Evolutionary conservation across 2,888 invertebrate species (phyloP).

Genomic region (Agapostemon virescens): DNA sequence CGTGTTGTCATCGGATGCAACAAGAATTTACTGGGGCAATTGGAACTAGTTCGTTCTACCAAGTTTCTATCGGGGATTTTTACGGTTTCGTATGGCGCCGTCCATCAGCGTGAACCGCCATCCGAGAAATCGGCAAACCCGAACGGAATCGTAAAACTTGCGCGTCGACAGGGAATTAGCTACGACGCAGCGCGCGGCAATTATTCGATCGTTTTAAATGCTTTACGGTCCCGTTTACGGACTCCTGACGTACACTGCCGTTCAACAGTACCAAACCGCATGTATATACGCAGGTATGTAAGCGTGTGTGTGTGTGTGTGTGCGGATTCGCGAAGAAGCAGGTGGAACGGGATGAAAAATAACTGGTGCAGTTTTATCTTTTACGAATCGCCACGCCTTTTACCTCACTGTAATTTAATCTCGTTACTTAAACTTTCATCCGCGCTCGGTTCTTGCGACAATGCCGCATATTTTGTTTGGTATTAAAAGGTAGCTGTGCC

Average conservation of each 20-base stretch:
- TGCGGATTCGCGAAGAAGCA: neutral
- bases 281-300: neutral
- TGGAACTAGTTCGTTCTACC: constrained; percentile 60
- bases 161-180: constrained; percentile 31
- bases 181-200: constrained; percentile 32
- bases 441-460: no score
- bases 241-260: neutral
- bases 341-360: neutral
- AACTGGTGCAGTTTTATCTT: neutral
- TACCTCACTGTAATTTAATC: neutral
- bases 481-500: neutral
- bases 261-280: neutral
- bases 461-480: neutral
- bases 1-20: constrained; percentile 49
- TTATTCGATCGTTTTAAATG: constrained; percentile 45
- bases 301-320: neutral
- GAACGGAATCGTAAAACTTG: constrained; percentile 41
- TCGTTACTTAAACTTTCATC: neutral
- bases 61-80: constrained; percentile 54
- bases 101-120: constrained; percentile 32
- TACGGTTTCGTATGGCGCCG: constrained; percentile 38
- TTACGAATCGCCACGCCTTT: neutral
- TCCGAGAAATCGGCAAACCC: constrained; percentile 46
- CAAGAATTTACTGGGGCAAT: constrained; percentile 66
- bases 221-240: constrained; percentile 25